A percentile compares a stretch with the other conserved stretches of the same genome.
Conservation (phyloP, 2,888 invertebrate species). For the Sinohyriopsis cumingii region DNA sequence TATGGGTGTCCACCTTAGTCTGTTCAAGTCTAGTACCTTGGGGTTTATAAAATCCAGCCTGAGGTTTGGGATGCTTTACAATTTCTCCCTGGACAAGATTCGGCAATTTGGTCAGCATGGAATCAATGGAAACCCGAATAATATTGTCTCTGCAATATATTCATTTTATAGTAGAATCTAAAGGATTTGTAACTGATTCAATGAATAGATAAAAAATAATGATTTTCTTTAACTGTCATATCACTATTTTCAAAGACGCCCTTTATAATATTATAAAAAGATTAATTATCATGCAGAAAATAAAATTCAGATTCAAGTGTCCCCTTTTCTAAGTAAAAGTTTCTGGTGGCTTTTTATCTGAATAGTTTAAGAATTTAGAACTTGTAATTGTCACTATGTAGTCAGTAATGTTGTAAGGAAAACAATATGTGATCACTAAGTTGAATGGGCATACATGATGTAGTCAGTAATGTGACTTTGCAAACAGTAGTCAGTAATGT, state of each 20-base stretch:
- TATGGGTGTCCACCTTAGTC: constrained; percentile 36
- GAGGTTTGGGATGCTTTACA: constrained; percentile 20
- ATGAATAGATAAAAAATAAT: not conserved
- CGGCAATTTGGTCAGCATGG: constrained; percentile 56
- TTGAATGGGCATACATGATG: too few relatives aligned
- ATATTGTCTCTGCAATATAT: constrained; percentile 59
- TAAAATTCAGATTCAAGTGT: not conserved
- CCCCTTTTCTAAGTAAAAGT: too few relatives aligned
- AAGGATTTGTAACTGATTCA: not conserved
- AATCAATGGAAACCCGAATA: constrained; percentile 60
- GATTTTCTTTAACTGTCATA: too few relatives aligned
- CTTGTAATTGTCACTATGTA: too few relatives aligned
- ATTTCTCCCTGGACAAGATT: constrained; percentile 60
- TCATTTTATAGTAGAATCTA: not conserved
- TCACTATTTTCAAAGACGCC: not conserved
- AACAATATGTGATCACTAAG: too few relatives aligned
- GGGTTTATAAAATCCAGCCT: constrained; percentile 48
- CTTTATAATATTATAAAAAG: not conserved
- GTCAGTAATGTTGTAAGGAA: too few relatives aligned
- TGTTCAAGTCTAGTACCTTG: constrained; percentile 37
- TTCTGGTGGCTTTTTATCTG: too few relatives aligned
- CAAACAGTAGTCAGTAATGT: too few relatives aligned
- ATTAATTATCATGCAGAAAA: not conserved
- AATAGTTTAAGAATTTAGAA: too few relatives aligned
- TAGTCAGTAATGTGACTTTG: too few relatives aligned